phyloP scores from a whole-genome alignment of 2,888 invertebrate genomes.

The Endotricha flammealis region DNA sequence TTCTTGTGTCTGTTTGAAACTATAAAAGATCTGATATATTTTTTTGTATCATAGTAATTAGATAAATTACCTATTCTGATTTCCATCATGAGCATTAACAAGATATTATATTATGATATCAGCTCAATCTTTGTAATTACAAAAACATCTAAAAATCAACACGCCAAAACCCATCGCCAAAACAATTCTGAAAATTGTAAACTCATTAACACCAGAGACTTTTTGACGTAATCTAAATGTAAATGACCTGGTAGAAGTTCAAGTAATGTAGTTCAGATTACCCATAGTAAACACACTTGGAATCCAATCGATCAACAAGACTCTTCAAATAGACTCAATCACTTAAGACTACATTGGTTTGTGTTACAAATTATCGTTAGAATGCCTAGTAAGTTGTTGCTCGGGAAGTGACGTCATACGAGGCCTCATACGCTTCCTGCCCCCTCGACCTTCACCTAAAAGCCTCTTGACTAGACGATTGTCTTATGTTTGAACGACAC shows the following conservation, averaged over 20 bases:
- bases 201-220: too few relatives aligned
- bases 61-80: too few relatives aligned
- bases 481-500: background rate
- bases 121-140: too few relatives aligned
- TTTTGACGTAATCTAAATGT: too few relatives aligned
- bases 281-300: conserved; percentile 4
- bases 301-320: conserved; percentile 27
- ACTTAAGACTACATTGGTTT: conserved; percentile 42
- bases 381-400: conserved; percentile 45
- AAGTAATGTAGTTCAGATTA: background rate
- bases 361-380: conserved; percentile 46
- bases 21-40: too few relatives aligned
- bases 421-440: conserved; percentile 53
- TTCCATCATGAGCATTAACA: too few relatives aligned
- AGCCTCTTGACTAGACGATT: conserved; percentile 29
- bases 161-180: too few relatives aligned
- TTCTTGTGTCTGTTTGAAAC: too few relatives aligned
- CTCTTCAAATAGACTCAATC: conserved; percentile 41
- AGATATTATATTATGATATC: too few relatives aligned
- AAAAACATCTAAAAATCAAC: too few relatives aligned
- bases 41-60: too few relatives aligned
- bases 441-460: conserved; percentile 66
- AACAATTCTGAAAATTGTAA: too few relatives aligned
- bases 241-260: background rate
- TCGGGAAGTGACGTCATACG: conserved; percentile 62